Evolutionary conservation across 2,888 invertebrate species (phyloP).

Genomic region (Lochmaea capreae): DNA sequence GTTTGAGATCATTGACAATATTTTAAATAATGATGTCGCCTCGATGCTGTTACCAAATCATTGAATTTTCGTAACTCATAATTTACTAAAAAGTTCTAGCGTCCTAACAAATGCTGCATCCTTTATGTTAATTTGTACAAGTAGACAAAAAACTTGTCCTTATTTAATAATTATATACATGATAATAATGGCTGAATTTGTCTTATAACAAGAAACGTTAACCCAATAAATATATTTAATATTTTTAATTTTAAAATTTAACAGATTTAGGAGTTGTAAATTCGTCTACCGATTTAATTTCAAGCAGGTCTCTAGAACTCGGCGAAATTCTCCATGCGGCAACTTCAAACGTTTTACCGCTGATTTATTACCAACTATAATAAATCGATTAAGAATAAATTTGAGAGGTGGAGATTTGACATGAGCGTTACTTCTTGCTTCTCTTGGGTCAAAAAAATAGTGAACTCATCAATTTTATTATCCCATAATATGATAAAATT

Average conservation of each 20-base stretch:
- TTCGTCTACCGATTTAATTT: background rate
- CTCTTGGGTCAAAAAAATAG: background rate
- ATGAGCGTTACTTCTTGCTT: background rate
- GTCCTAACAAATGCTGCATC: no score
- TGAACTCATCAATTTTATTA: background rate
- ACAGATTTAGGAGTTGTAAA: background rate
- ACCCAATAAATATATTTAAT: no score
- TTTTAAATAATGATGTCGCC: no score
- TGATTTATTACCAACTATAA: conserved; percentile 55
- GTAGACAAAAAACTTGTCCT: no score
- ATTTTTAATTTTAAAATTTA: background rate
- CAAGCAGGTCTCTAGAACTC: background rate
- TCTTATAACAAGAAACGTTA: background rate
- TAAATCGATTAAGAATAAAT: conserved; percentile 59
- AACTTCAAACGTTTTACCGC: conserved; percentile 51
- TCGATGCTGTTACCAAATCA: no score
- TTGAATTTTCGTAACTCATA: no score
- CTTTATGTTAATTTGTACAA: no score
- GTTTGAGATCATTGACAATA: no score
- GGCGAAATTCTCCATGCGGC: conserved; percentile 40
- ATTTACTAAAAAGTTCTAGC: no score
- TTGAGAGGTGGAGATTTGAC: conserved; percentile 43
- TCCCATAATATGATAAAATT: no score
- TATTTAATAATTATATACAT: no score
- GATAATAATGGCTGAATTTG: no score